phyloP scores from a whole-genome alignment of 2,797 vertebrate species.

The Siniperca scherzeri region DNA sequence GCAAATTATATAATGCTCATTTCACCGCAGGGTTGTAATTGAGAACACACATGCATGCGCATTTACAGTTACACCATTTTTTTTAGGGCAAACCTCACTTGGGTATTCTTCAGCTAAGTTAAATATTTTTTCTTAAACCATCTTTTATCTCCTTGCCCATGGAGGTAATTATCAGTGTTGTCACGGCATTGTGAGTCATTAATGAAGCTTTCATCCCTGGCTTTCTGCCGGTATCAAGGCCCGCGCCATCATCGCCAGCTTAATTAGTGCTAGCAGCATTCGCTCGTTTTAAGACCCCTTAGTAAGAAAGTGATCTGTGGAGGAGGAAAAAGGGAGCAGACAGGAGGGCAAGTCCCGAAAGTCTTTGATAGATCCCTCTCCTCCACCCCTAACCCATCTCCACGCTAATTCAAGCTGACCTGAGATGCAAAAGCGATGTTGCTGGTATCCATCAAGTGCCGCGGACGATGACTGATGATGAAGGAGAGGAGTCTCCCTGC shows the following conservation, averaged over 20 bases:
- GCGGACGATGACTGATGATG: conserved; percentile 38
- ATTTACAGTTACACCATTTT: neutral
- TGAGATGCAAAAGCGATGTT: conserved; percentile 27
- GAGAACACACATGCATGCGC: conserved; percentile 2
- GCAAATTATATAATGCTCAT: conserved; percentile 15
- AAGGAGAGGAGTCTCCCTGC: conserved; percentile 23
- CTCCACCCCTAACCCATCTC: conserved; percentile 5
- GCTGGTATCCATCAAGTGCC: conserved; percentile 28
- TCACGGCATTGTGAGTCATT: conserved; percentile 75
- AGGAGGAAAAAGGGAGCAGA: conserved; percentile 45
- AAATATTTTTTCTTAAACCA: conserved; percentile 44
- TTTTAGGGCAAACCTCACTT: conserved; percentile 12
- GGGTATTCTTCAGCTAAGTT: conserved; percentile 36
- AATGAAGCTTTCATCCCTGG: conserved; percentile 74
- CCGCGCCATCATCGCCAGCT: conserved; percentile 44
- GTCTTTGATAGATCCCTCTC: conserved; percentile 58
- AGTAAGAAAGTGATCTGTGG: conserved; percentile 61
- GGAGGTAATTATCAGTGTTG: conserved; percentile 77
- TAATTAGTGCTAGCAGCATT: conserved; percentile 73
- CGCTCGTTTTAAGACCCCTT: conserved; percentile 49
- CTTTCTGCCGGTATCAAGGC: conserved; percentile 54
- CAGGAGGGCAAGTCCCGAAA: conserved; percentile 51
- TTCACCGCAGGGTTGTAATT: conserved; percentile 23
- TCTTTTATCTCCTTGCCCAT: conserved; percentile 69
- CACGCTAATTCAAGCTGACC: conserved; percentile 30